Evolutionary conservation across 2,113 vertebrate species (phyloP).

Genomic region (Apistogramma diplotaenia): DNA sequence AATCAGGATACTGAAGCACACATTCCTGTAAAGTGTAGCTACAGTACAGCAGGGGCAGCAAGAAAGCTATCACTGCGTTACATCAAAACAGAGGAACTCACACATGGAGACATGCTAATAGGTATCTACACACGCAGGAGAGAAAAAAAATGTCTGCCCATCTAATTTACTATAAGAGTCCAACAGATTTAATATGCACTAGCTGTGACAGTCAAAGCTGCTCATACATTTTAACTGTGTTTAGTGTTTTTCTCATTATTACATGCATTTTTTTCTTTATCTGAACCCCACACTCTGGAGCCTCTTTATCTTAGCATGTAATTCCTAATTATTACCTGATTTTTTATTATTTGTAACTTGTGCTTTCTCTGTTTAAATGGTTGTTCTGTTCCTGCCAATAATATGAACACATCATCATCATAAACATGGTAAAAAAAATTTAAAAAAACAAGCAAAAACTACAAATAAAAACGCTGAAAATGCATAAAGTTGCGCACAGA

Average conservation of each 20-base stretch:
- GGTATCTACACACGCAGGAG: background rate
- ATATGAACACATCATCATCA: background rate
- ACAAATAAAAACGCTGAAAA: background rate
- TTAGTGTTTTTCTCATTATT: background rate
- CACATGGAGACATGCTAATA: background rate
- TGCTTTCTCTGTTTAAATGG: background rate
- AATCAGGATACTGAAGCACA: background rate
- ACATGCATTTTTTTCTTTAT: background rate
- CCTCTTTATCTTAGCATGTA: background rate
- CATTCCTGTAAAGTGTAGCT: slow-evolving; percentile 37
- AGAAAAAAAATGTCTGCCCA: background rate
- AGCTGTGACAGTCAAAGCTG: background rate
- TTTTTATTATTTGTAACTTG: background rate
- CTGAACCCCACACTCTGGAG: no score
- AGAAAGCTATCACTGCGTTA: background rate
- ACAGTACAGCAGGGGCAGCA: background rate
- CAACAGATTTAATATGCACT: background rate
- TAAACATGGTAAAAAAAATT: background rate
- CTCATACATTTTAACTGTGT: background rate
- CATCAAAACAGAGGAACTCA: background rate
- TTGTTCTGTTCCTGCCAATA: background rate
- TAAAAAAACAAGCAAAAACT: background rate
- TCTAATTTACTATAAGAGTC: background rate
- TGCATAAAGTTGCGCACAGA: background rate
- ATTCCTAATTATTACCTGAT: background rate